Evolutionary conservation across 1,140 invertebrate species (phyloP), one percentile per base, ranked within the genome.

Genomic region (Hyphantria cunea): DNA sequence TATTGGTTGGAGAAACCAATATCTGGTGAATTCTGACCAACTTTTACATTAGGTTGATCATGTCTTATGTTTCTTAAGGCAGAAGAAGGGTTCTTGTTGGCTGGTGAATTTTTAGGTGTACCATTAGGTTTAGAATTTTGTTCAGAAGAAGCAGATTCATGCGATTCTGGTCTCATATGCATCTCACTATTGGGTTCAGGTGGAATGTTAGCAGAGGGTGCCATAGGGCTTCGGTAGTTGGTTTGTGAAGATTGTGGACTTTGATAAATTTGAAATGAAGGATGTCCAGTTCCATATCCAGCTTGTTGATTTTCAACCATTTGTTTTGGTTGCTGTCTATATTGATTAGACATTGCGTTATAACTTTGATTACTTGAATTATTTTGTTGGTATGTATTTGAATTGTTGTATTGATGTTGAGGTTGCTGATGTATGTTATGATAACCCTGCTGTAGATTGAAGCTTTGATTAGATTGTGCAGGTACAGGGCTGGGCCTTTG

Each of bases 1-100:
- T 84, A 91, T 53, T 92, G 88, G 66, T 89, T 90, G 4, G 90
- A 91, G 67, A 88, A 92, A 41, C 90, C 91, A 51, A 88, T 73
- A 47, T 89, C 85, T 33, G 84, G 70, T 14, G 83, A 82, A 47
- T 84, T 89, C 42, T 87, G 86, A 12, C 79, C 76, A 34, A 76
- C 55, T 72, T 88, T 90, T 0, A 78, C 66, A 63, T 81, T 84
- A 25, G 85, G 86, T 45, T 90, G 89, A 32, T 92, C 91, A 59
- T 91, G 90, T 41, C 90, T 81, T 0, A 91, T 74, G 62, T 83
- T 91, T 59, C 87, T 80, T 54, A 89, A 69, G 48, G 84, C 82
- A 52, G 88, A 82, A 41, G 85, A 85, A 45, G 86, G 82, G 72
- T 83, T 89, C 66, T 89, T 89, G 51, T 82, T 76, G 12, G 71